Evolutionary conservation across 2,888 invertebrate genomes (phyloP).

Genomic region (Papilio gigon): DNA sequence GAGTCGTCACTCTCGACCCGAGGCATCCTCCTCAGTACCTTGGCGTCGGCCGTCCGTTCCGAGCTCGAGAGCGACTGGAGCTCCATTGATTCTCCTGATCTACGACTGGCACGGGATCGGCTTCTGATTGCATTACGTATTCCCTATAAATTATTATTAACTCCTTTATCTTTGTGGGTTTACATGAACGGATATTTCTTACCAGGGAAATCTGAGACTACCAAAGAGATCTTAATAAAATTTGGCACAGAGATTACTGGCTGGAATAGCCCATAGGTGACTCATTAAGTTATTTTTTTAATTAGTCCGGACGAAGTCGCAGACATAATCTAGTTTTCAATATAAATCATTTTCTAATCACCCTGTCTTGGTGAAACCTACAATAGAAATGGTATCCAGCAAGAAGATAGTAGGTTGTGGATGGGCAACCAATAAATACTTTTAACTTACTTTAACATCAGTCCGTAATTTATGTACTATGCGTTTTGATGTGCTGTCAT

Average conservation of each 20-base stretch:
- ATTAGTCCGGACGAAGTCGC: too few species aligned
- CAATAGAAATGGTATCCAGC: too few species aligned
- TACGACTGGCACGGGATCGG: constrained; percentile 79
- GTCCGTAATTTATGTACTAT: constrained; percentile 92
- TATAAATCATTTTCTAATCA: too few species aligned
- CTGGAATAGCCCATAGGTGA: too few species aligned
- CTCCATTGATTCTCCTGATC: constrained; percentile 86
- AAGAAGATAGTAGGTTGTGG: constrained; percentile 40
- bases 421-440: too few species aligned
- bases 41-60: constrained; percentile 72
- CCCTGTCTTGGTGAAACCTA: too few species aligned
- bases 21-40: constrained; percentile 87
- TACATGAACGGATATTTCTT: too few species aligned
- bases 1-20: constrained; percentile 88
- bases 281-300: too few species aligned
- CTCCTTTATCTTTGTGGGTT: neutral
- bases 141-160: constrained; percentile 70
- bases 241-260: too few species aligned
- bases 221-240: too few species aligned
- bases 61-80: constrained; percentile 69
- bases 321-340: too few species aligned
- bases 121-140: constrained; percentile 83
- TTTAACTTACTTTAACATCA: constrained; percentile 91
- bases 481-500: constrained; percentile 86
- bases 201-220: too few species aligned